Evolutionary conservation across 2,797 vertebrate species (phyloP), one percentile per base, ranked within the genome.

Genomic region (Dallia pectoralis): DNA sequence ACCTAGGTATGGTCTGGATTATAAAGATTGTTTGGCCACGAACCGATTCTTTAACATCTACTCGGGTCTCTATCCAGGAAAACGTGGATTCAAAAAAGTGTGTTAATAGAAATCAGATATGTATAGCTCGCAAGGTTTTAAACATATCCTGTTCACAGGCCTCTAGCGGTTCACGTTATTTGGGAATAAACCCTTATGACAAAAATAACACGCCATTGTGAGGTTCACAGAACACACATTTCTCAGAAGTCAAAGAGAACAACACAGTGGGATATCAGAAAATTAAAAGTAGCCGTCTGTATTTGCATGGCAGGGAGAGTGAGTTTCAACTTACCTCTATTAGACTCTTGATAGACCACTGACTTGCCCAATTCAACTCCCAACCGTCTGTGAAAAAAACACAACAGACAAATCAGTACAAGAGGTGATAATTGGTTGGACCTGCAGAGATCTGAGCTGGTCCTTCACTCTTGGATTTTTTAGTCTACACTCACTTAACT

Each of bases 1-100:
- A 36, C 33, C 33, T 36, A 3, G 33, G 33, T 36, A 36, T 36
- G 33, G 33, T 36, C 33, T 36, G 33, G 33, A 36, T 36, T 36
- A 36, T 36, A 8, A 36, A 99, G 83, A 99, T 95, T 44, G 97
- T 97, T 84, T 99, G 97, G 40, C 98, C 98, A 67, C 97, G 94
- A 49, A 99, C 98, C 0, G 97, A 99, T 77, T 99, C 97, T 84
- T 99, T 97, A 49, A 99, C 97, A 88, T 99, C 97, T 73, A 99
- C 97, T 93, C 97, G 94, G 8, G 97, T 99, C 91, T 99, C 98
- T 98, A 72, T 70, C 56, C 48, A 1, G 25, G 0, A 66, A 9
- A 15, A 62, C 2, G 25, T 27, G 2, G 19, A 27, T 67, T 40
- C 49, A 63, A 4, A 19, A 19, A 30, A 16, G 33, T 29, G 9